A percentile compares a stretch with the other conserved stretches of the same genome.
Evolutionary conservation across 2,113 vertebrate genomes (phyloP).

Genomic region (Nothobranchius kuhntae): DNA sequence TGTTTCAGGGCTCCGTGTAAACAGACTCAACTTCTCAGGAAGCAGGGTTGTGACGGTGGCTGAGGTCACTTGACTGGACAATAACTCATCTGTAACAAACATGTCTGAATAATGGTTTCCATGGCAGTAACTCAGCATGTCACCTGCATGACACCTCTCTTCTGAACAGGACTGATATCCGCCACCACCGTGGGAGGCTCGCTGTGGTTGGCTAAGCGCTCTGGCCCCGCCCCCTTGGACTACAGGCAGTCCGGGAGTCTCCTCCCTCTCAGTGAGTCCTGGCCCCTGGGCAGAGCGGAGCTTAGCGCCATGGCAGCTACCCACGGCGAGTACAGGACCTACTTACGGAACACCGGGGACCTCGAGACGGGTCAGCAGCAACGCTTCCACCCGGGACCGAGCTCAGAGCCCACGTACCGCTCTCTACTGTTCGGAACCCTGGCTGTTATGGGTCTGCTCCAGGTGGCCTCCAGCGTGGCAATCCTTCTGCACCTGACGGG

Average conservation of each 20-base stretch:
- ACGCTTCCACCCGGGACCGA: slow-evolving; percentile 72
- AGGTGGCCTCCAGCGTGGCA: slow-evolving; percentile 92
- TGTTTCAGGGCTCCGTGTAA: no score
- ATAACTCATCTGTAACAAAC: no score
- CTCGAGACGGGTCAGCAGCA: slow-evolving; percentile 75
- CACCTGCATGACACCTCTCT: no score
- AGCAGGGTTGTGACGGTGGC: no score
- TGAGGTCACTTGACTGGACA: no score
- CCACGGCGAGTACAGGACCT: slow-evolving; percentile 76
- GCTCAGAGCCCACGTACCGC: slow-evolving; percentile 77
- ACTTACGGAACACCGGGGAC: slow-evolving; percentile 76
- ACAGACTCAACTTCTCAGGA: no score
- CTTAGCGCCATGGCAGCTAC: slow-evolving; percentile 78
- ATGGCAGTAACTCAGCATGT: no score
- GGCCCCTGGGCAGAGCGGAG: slow-evolving; percentile 43
- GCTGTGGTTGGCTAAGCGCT: slow-evolving; percentile 74
- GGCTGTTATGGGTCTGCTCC: slow-evolving; percentile 88
- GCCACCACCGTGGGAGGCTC: neutral
- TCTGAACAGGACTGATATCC: no score
- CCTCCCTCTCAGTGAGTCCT: slow-evolving; percentile 62
- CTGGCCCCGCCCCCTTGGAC: slow-evolving; percentile 74
- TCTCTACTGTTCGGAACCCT: slow-evolving; percentile 84
- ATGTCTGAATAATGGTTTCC: no score
- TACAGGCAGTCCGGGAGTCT: slow-evolving; percentile 55
- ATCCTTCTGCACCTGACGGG: slow-evolving; percentile 91